Conservation (phyloP, 1,140 invertebrate genomes). For the Cataglyphis hispanica region DNA sequence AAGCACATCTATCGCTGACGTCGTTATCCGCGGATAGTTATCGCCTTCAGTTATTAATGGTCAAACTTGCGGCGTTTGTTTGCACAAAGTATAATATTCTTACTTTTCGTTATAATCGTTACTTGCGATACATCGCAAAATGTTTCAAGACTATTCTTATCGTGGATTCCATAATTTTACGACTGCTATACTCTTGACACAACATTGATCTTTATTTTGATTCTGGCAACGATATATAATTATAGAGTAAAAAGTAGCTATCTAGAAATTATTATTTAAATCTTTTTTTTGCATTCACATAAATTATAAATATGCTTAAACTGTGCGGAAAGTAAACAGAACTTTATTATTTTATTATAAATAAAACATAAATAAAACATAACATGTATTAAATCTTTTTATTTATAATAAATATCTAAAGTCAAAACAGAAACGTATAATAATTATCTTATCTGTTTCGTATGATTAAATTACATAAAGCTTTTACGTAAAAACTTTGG, state of each 20-base stretch:
- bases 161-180: neutral
- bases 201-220: constrained; percentile 3
- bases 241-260: too few relatives aligned
- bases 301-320: neutral
- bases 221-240: neutral
- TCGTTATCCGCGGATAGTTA: constrained; percentile 12
- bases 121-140: neutral
- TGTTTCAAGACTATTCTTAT: neutral
- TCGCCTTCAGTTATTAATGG: neutral
- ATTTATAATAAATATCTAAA: neutral
- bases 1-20: neutral
- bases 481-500: neutral
- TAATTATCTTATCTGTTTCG: neutral
- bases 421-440: neutral
- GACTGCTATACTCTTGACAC: neutral
- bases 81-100: neutral
- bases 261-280: constrained; percentile 8
- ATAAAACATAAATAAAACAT: neutral
- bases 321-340: neutral
- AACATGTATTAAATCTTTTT: neutral
- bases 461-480: neutral
- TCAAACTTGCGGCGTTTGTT: neutral
- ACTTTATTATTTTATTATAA: neutral
- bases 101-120: neutral
- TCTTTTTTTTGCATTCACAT: neutral